These are phyloP conservation scores for Holacanthella duospinosa DNA, from an alignment of 2,888 invertebrate species.

Conservation along the genomic window DNA sequence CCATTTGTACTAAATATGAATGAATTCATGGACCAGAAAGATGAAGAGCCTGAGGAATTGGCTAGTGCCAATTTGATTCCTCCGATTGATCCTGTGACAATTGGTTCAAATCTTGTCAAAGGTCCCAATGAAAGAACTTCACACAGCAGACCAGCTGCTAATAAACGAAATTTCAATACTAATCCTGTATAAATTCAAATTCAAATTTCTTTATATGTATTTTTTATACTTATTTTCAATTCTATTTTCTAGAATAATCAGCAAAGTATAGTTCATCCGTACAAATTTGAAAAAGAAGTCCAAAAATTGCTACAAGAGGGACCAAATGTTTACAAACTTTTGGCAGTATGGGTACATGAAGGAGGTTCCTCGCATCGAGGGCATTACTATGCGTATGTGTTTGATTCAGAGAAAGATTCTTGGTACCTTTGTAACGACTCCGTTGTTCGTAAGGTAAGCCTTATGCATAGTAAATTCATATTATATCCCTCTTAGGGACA, in stretches of 20 bases:
- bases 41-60: constrained; percentile 38
- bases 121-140: not conserved
- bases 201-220: not conserved
- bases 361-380: constrained; percentile 74
- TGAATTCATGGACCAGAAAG: constrained; percentile 50
- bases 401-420: constrained; percentile 60
- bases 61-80: constrained; percentile 9
- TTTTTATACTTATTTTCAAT: not conserved
- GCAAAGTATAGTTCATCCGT: not conserved
- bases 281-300: not conserved
- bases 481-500: no score
- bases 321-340: constrained; percentile 71
- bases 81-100: constrained; percentile 2
- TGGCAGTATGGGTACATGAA: constrained; percentile 84
- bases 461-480: no score
- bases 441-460: constrained; percentile 56
- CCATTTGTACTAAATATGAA: constrained; percentile 69
- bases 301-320: constrained; percentile 42
- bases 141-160: constrained; percentile 25
- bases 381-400: constrained; percentile 84
- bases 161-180: constrained; percentile 17
- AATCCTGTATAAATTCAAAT: not conserved
- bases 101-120: not conserved
- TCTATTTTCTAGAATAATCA: not conserved
- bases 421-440: constrained; percentile 88